Evolutionary conservation across 2,888 invertebrate genomes (phyloP), one percentile per base, ranked within the genome.

Genomic region (Embidobia sp.): DNA sequence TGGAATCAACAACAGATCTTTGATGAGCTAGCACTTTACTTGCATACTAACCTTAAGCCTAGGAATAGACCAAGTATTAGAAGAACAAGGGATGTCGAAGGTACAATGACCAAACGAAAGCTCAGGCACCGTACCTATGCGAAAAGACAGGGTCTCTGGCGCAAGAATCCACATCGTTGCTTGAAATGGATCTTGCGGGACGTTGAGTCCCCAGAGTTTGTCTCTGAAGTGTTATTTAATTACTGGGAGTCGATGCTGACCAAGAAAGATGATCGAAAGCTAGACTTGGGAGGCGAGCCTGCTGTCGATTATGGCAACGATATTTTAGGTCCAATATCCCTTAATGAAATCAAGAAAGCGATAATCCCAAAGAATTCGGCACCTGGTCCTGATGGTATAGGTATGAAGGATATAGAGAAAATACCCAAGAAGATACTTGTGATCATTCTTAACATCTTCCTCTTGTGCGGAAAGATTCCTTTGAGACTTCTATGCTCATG

Each of bases 401-500:
- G 3, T 2, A n/a, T 3, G 3, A 31, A 31, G 8, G 31, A 31
- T 8, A 1, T 31, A 1, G n/a, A 31, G 3, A 7, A 10, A 3
- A n/a, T 31, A n/a, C 31, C 31, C 8, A 31, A 3, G 10, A n/a
- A 31, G 8, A 3, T n/a, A 10, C 1, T 10, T 31, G n/a, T n/a
- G n/a, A n/a, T n/a, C n/a, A n/a, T n/a, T n/a, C n/a, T 44, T 16
- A 77, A 77, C 29, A 8, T 66, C 13, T 27, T 69, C 5, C 10
- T 77, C 0, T 29, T 19, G 0, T 5, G 13, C 0, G 53, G 66
- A 5, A 40, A 33, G 7, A 42, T 57, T 5, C 53, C 76, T 6
- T 15, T 48, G 85, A 83, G 86, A 84, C 85, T 87, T 85, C 8
- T 74, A 2, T 1, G 7, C 49, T 55, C 73, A 10, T 27, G 77